These are phyloP conservation scores for Pipa parva DNA, from an alignment of 2,113 vertebrate genomes.

Conservation along the genomic window DNA sequence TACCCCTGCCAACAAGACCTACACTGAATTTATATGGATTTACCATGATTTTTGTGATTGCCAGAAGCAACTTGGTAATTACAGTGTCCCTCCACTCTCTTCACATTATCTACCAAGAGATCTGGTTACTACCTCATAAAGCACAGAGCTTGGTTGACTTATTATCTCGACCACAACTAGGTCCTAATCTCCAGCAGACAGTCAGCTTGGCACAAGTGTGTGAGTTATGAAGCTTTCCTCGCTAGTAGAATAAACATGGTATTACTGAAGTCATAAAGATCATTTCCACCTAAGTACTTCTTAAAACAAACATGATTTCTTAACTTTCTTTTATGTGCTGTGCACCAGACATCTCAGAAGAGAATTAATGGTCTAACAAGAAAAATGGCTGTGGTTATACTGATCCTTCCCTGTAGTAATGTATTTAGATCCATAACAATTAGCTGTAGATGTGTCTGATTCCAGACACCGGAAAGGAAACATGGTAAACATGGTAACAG, in stretches of 20 bases:
- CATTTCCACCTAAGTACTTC: conserved; percentile 20
- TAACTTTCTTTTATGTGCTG: conserved; percentile 22
- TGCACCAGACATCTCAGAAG: not conserved
- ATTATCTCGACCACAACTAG: conserved; percentile 29
- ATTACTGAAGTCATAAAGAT: conserved; percentile 20
- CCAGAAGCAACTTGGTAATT: conserved; percentile 14
- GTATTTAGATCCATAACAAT: conserved; percentile 38
- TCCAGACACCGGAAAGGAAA: not conserved
- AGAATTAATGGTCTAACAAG: conserved; percentile 36
- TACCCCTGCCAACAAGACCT: not conserved
- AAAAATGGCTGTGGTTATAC: not conserved
- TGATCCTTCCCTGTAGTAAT: conserved; percentile 9
- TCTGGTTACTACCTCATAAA: conserved; percentile 37
- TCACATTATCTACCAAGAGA: conserved; percentile 18
- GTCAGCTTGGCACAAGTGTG: conserved; percentile 30
- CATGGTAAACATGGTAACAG: not conserved
- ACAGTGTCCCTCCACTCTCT: not conserved
- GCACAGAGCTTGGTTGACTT: conserved; percentile 19
- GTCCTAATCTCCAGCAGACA: conserved; percentile 25
- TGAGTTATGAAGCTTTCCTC: conserved; percentile 27
- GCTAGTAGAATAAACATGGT: conserved; percentile 19
- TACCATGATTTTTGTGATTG: not conserved
- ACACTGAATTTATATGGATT: not conserved
- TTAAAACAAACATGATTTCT: conserved; percentile 11
- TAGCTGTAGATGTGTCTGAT: conserved; percentile 9